Evolutionary conservation across 2,797 vertebrate genomes (phyloP).

Genomic region (Molothrus aeneus): DNA sequence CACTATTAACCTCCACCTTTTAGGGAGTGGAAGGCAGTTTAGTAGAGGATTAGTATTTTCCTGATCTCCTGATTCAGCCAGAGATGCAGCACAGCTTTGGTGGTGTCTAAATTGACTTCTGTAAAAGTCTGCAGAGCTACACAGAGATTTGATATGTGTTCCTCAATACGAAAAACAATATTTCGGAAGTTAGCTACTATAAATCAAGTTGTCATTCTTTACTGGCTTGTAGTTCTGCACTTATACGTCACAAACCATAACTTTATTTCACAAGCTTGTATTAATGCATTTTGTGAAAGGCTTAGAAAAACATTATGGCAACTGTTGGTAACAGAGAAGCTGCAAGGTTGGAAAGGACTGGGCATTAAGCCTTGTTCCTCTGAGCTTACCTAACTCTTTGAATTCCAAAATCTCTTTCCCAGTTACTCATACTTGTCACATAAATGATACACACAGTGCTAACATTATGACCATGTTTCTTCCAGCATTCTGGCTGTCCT

Average conservation of each 20-base stretch:
- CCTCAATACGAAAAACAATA: not conserved
- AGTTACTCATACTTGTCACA: not conserved
- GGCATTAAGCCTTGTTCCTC: not conserved
- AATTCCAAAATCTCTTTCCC: not conserved
- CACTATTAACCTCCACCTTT: not conserved
- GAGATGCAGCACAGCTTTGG: not conserved
- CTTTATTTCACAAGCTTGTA: not conserved
- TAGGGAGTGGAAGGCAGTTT: not conserved
- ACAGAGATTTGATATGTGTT: not conserved
- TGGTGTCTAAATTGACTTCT: not conserved
- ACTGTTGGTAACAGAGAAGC: not conserved
- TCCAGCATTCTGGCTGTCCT: not conserved
- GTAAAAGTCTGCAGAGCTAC: not conserved
- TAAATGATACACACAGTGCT: not conserved
- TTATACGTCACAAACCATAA: not conserved
- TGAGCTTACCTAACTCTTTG: not conserved
- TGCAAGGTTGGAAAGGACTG: not conserved
- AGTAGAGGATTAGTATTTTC: not conserved
- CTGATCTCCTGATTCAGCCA: not conserved
- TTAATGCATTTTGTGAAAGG: not conserved
- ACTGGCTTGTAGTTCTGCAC: not conserved
- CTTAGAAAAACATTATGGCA: not conserved
- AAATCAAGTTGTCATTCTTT: not conserved
- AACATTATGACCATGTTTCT: not conserved
- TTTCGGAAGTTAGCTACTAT: not conserved